Percentiles rank a stretch among this genome's conserved stretches.
phyloP scores from a whole-genome alignment of 2,888 invertebrate genomes.

The Oscheius sp. region DNA sequence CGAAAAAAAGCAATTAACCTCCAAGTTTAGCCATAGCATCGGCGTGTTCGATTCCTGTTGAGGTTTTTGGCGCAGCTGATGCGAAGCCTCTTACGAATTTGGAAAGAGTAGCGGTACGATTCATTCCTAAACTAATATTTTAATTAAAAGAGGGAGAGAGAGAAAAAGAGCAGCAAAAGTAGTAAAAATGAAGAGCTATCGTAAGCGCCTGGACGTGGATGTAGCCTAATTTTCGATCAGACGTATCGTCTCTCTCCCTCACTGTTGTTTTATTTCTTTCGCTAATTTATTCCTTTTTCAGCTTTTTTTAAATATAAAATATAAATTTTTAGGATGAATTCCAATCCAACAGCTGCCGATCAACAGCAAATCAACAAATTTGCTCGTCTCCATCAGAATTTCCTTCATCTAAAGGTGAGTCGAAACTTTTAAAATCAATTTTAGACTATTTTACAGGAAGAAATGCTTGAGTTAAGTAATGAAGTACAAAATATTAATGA shows the following conservation, averaged over 20 bases:
- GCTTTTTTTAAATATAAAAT: background rate
- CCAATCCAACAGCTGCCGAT: conserved; percentile 86
- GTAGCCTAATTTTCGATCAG: background rate
- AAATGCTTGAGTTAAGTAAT: conserved; percentile 75
- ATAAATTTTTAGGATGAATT: conserved; percentile 16
- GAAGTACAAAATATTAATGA: conserved; percentile 91
- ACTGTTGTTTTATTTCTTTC: background rate
- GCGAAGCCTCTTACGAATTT: conserved; percentile 20
- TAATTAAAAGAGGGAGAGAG: background rate
- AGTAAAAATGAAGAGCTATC: background rate
- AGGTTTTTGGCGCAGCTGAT: conserved; percentile 56
- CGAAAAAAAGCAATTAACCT: conserved; percentile 17
- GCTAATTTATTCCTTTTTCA: background rate
- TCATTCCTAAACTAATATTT: conserved; percentile 11
- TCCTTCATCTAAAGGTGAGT: conserved; percentile 83
- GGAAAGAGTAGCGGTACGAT: conserved; percentile 1
- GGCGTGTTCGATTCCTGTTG: conserved; percentile 68
- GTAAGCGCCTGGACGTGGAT: background rate
- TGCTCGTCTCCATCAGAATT: conserved; percentile 88
- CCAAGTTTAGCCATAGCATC: conserved; percentile 55
- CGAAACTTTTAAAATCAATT: background rate
- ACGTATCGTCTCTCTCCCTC: background rate
- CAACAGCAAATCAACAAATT: conserved; percentile 97
- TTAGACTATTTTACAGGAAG: conserved; percentile 54
- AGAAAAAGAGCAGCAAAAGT: background rate